Conservation (phyloP, 2,113 vertebrate genomes). For the Falcunculus frontatus region DNA sequence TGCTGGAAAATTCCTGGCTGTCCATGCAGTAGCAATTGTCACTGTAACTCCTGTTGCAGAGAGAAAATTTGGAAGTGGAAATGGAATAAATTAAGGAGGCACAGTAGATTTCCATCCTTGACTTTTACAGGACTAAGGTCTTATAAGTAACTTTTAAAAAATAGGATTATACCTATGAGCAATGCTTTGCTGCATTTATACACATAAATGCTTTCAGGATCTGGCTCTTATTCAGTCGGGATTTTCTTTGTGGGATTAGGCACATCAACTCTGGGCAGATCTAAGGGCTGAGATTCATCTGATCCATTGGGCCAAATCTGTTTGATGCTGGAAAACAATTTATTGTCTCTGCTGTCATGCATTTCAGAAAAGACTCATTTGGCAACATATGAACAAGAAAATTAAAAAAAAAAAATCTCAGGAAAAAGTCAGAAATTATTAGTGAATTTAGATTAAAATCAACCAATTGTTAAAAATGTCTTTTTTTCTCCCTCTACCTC, state of each 20-base stretch:
- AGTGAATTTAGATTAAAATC: not conserved
- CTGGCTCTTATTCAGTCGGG: not conserved
- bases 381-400: not conserved
- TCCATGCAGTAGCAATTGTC: not conserved
- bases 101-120: not conserved
- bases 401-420: not conserved
- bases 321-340: not conserved
- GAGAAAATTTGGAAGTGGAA: constrained; percentile 11
- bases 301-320: not conserved
- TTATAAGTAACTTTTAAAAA: not conserved
- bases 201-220: not conserved
- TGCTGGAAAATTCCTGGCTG: not conserved
- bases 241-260: not conserved
- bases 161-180: not conserved
- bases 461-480: not conserved
- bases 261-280: not conserved
- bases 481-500: not conserved
- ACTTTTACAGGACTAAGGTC: not conserved
- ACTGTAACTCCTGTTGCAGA: not conserved
- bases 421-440: not conserved
- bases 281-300: not conserved
- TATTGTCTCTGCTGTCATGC: not conserved
- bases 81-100: not conserved
- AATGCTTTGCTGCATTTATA: not conserved
- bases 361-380: not conserved